A percentile compares a stretch with the other conserved stretches of the same genome.
These are phyloP conservation scores for Harpalus rubripes DNA, from an alignment of 2,888 invertebrate genomes.

Conservation along the genomic window DNA sequence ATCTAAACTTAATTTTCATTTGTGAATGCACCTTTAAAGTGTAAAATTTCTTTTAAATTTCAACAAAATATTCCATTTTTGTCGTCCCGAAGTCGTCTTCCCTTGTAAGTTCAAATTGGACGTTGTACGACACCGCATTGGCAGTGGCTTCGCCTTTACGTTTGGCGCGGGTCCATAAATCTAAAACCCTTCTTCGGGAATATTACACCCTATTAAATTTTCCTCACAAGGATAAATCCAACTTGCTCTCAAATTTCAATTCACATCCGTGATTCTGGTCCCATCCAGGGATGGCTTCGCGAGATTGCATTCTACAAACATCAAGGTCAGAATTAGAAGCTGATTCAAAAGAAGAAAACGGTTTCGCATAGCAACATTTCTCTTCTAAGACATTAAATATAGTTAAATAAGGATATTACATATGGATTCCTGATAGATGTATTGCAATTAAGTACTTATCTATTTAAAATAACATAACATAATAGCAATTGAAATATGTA, in stretches of 20 bases:
- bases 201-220: constrained; percentile 62
- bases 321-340: neutral
- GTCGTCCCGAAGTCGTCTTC: neutral
- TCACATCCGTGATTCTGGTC: constrained; percentile 41
- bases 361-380: neutral
- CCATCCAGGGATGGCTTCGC: constrained; percentile 6
- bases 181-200: constrained; percentile 55
- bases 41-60: too few relatives aligned
- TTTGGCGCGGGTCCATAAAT: constrained; percentile 51
- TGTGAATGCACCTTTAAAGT: too few relatives aligned
- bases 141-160: constrained; percentile 16
- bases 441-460: neutral
- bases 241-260: constrained; percentile 59
- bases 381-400: neutral
- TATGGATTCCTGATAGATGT: neutral
- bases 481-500: neutral
- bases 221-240: constrained; percentile 54
- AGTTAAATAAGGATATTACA: neutral
- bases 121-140: neutral
- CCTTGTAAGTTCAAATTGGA: constrained; percentile 4
- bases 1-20: too few relatives aligned
- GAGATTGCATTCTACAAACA: neutral
- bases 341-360: neutral
- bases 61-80: too few relatives aligned
- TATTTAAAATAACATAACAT: neutral